These are phyloP conservation scores for Irena cyanogastra DNA, from an alignment of 2,113 vertebrate species.

Conservation along the genomic window DNA sequence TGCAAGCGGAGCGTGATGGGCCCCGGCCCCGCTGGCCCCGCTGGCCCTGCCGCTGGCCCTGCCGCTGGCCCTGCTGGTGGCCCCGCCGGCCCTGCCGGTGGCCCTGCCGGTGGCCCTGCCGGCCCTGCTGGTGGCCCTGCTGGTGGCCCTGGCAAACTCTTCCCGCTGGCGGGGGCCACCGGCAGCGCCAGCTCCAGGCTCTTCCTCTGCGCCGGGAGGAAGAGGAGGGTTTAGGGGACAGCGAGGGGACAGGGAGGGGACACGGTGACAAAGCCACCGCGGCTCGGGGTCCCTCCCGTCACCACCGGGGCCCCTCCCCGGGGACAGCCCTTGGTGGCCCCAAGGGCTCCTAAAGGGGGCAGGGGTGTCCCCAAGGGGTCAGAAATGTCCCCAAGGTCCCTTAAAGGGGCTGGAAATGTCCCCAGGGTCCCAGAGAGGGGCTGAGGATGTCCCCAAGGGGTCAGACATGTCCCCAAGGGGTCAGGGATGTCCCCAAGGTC, in stretches of 20 bases:
- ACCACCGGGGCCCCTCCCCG: not conserved
- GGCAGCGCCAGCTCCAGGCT: not conserved
- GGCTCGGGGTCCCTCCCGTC: not conserved
- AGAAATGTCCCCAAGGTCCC: not conserved
- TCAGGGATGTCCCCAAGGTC: not conserved
- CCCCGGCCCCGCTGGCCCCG: conserved; percentile 37
- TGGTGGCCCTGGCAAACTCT: conserved; percentile 87
- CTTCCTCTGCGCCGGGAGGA: not conserved
- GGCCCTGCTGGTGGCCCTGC: conserved; percentile 30
- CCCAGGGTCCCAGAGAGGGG: no score
- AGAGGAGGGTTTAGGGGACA: not conserved
- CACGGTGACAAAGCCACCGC: not conserved
- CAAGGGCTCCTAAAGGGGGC: not conserved
- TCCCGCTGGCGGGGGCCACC: conserved; percentile 86
- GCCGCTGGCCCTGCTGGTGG: no score
- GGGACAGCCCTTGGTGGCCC: not conserved
- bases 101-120: conserved; percentile 64
- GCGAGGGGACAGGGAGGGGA: not conserved
- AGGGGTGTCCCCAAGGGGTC: not conserved
- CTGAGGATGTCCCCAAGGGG: no score
- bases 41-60: conserved; percentile 66
- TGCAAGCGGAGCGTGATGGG: not conserved
- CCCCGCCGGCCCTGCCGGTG: no score
- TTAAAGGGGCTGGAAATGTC: not conserved
- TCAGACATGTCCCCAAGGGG: not conserved